A percentile compares a stretch with the other conserved stretches of the same genome.
Evolutionary conservation across 2,888 invertebrate species (phyloP).

Genomic region (Pollenia labialis): DNA sequence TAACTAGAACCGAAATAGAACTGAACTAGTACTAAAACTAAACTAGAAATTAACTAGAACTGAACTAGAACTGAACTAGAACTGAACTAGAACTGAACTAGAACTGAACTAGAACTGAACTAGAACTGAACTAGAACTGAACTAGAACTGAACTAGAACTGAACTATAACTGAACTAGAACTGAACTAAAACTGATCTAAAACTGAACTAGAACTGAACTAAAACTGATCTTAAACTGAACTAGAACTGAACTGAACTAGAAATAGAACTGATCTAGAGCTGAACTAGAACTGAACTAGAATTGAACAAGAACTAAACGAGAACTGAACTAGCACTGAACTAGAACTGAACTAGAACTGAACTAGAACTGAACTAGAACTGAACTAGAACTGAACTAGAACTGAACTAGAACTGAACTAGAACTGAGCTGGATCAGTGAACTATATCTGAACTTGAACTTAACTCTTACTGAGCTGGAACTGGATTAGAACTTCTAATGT

Average conservation of each 20-base stretch:
- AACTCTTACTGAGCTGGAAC: neutral
- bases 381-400: neutral
- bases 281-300: conserved; percentile 2
- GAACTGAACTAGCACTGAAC: neutral
- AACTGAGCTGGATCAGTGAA: neutral
- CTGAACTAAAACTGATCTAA: neutral
- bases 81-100: too few relatives aligned
- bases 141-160: neutral
- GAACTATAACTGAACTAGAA: neutral
- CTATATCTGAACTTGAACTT: neutral
- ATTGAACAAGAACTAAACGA: neutral
- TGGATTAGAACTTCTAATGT: neutral
- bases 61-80: too few relatives aligned
- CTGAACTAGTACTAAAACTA: too few relatives aligned
- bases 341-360: neutral
- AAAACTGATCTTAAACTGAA: neutral
- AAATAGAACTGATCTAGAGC: neutral
- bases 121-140: neutral
- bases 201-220: neutral
- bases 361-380: neutral
- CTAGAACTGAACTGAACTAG: neutral
- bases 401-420: neutral
- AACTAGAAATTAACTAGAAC: too few relatives aligned
- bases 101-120: too few relatives aligned
- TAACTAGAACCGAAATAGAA: too few relatives aligned